Evolutionary conservation across 2,113 vertebrate genomes (phyloP), one percentile per base, ranked within the genome.

Genomic region (Polyodon spathula): DNA sequence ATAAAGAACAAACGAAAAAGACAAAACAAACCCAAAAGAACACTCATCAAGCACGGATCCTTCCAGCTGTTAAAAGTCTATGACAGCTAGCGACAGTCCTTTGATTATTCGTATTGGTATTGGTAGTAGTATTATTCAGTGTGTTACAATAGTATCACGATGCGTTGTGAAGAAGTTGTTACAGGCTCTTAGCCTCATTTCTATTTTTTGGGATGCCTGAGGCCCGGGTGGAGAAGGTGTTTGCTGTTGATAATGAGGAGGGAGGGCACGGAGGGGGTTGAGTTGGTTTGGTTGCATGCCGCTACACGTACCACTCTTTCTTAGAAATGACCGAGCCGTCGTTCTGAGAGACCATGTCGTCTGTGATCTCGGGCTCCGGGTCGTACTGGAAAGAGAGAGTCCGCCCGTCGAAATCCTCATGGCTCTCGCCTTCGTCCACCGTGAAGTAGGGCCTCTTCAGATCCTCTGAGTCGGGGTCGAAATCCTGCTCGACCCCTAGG

Each of bases 281-380:
- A 70, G 58, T 78, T 79, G 73, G 73, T 59, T 59, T 60, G 9
- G 69, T 63, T 61, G 71, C 73, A 75, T 59, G 75, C 76, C 76
- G 67, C 86, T 97, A 98, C 84, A 98, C 96, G 14, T 98, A 98
- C 96, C 96, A 98, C 89, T 98, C 96, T 83, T 98, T 97, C 92
- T 98, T 98, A 82, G 96, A 97, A 89, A 97, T 98, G 79, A 97
- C 95, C 64, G 96, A 98, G 73, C 96, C 95, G 63, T 98, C 96
- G 68, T 92, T 98, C 85, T 98, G 96, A 72, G 96, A 97, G 66
- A 98, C 92, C 93, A 98, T 95, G 80, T 95, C 97, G 48, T 97
- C 94, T 1, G 90, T 84, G 66, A 97, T 87, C 81, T 98, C 96
- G 41, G 90, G 82, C 76, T 95, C 93, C 0, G 93, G 89, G 79